Evolutionary conservation across 2,113 vertebrate genomes (phyloP).

Genomic region (Pleuronectes platessa): DNA sequence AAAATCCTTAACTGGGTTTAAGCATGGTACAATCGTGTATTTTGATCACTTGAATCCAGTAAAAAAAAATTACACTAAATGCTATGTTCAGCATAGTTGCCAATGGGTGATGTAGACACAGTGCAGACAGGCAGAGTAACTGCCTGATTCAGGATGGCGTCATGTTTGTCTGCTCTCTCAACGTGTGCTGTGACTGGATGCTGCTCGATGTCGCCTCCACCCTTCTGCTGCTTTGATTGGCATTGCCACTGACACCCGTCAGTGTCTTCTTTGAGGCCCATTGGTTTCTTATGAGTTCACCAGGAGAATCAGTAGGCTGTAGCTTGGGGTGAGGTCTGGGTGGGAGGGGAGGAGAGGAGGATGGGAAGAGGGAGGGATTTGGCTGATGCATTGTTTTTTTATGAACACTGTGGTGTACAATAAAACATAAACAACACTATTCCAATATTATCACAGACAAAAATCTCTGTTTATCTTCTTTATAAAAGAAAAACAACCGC

Average conservation of each 20-base stretch:
- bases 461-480: conserved; percentile 1
- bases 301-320: not conserved
- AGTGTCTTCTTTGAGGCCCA: not conserved
- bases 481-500: conserved; percentile 24
- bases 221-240: not conserved
- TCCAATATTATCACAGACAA: conserved; percentile 9
- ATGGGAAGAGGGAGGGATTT: not conserved
- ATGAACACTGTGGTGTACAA: not conserved
- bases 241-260: not conserved
- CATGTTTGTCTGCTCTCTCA: not conserved
- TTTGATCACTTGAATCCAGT: not conserved
- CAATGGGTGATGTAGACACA: not conserved
- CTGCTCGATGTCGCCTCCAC: not conserved
- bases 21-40: not conserved
- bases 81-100: not conserved
- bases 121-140: not conserved
- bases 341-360: not conserved
- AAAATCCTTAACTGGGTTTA: too few relatives aligned
- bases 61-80: not conserved
- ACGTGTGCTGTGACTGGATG: not conserved
- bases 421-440: not conserved
- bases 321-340: not conserved
- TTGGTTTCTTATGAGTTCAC: not conserved
- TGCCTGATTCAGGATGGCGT: not conserved
- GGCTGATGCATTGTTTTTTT: conserved; percentile 9